A percentile compares a stretch with the other conserved stretches of the same genome.
Evolutionary conservation across 1,140 invertebrate species (phyloP).

Genomic region (Cataglyphis hispanica): DNA sequence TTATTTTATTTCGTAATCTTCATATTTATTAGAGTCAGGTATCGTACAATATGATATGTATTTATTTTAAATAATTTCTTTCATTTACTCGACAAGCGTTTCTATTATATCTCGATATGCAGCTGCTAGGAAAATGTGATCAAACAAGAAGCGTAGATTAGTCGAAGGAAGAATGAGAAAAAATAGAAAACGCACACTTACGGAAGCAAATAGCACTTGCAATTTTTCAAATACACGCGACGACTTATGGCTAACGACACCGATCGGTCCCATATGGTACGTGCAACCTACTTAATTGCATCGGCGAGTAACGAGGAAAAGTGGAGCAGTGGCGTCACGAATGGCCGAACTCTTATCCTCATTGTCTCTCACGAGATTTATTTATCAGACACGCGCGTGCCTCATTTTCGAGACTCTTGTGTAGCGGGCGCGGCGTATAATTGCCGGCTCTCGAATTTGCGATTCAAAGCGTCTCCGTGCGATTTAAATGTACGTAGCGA

Average conservation of each 20-base stretch:
- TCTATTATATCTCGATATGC: neutral
- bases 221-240: constrained; percentile 61
- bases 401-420: constrained; percentile 22
- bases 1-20: neutral
- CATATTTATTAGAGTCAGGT: neutral
- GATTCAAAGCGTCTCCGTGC: constrained; percentile 24
- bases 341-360: constrained; percentile 75
- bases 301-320: constrained; percentile 71
- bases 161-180: neutral
- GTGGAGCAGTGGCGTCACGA: constrained; percentile 72
- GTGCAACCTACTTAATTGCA: constrained; percentile 76
- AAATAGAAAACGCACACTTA: constrained; percentile 31
- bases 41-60: neutral
- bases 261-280: constrained; percentile 67
- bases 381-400: constrained; percentile 48
- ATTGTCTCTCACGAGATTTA: constrained; percentile 70
- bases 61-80: neutral
- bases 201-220: constrained; percentile 54
- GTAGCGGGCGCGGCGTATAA: neutral
- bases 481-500: constrained; percentile 28
- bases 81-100: neutral
- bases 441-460: constrained; percentile 26
- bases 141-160: constrained; percentile 15
- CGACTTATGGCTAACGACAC: constrained; percentile 63
- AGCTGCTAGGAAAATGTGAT: neutral